Evolutionary conservation across 1,140 invertebrate genomes (phyloP).

Genomic region (Pseudomyrmex pallidus): DNA sequence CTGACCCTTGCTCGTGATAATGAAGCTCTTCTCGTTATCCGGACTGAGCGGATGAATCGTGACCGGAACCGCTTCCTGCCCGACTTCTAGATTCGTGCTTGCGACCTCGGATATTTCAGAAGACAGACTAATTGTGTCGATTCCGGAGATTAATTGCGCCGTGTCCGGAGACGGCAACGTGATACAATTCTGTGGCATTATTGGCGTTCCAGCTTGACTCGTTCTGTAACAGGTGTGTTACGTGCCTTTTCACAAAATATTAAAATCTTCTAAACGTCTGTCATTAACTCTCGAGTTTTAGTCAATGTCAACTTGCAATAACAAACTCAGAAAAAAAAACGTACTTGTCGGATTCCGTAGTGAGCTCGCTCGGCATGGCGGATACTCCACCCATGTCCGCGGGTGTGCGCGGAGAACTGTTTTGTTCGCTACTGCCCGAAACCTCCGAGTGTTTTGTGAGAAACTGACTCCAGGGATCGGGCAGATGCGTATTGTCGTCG

Average conservation of each 20-base stretch:
- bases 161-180: slow-evolving; percentile 76
- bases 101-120: slow-evolving; percentile 76
- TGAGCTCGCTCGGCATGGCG: slow-evolving; percentile 85
- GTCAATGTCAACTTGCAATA: neutral
- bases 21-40: slow-evolving; percentile 81
- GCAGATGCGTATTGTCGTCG: slow-evolving; percentile 87
- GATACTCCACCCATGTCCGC: slow-evolving; percentile 85
- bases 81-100: slow-evolving; percentile 81
- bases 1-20: slow-evolving; percentile 55
- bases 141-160: slow-evolving; percentile 18
- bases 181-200: slow-evolving; percentile 76
- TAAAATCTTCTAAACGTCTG: slow-evolving; percentile 19
- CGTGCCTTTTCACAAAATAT: neutral
- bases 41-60: slow-evolving; percentile 89
- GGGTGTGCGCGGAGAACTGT: slow-evolving; percentile 88
- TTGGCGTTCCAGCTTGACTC: slow-evolving; percentile 82
- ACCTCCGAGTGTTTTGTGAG: slow-evolving; percentile 87
- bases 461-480: slow-evolving; percentile 94
- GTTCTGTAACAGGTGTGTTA: slow-evolving; percentile 71
- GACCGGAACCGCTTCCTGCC: slow-evolving; percentile 84
- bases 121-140: slow-evolving; percentile 77
- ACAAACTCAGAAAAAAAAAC: slow-evolving; percentile 8
- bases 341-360: slow-evolving; percentile 81
- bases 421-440: slow-evolving; percentile 86
- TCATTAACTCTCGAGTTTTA: neutral